Evolutionary conservation across 2,113 vertebrate species (phyloP), one percentile per base, ranked within the genome.

Genomic region (Microcebus tavaratra): DNA sequence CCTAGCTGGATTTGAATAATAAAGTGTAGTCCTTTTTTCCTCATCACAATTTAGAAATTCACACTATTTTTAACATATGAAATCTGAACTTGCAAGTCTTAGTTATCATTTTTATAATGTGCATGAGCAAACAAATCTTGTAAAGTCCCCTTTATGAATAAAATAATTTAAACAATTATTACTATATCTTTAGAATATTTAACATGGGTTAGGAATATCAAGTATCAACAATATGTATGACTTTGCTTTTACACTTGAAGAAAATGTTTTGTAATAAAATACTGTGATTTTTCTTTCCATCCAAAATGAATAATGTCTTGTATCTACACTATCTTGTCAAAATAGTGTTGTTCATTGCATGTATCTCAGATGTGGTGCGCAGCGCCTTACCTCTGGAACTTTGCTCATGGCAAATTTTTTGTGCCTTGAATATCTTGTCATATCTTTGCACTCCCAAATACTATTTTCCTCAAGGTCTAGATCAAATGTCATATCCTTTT

Each of bases 361-460:
- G 10, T 68, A 5, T 15, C 7, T 68, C 25, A 31, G 27, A 50
- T 0, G 0, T 3, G 1, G 8, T 21, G 2, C 34, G 8, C 5
- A 21, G 5, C 23, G 11, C 12, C n/a, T 14, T 42, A 7, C 3
- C 8, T 83, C 27, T 68, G 25, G 29, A 29, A 20, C 9, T 85
- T 72, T 55, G 20, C 9, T 45, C 11, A 25, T 57, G 50, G 57
- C 9, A 29, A 59, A 68, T 9, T 81, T 36, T 27, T 12, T 34
- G 29, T 93, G 7, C 48, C n/a, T 88, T 83, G 36, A 59, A 29
- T 53, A 72, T 75, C 21, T 48, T 84, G 23, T 80, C 29, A 14
- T 75, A 50, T 88, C 34, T 90, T n/a, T 95, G 6, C 14, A 21
- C 78, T 94, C 55, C 39, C 10, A 90, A 89, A 31, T 14, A 70